Conservation (phyloP, 2,888 invertebrate species). For the Drepanosiphum platanoidis region DNA sequence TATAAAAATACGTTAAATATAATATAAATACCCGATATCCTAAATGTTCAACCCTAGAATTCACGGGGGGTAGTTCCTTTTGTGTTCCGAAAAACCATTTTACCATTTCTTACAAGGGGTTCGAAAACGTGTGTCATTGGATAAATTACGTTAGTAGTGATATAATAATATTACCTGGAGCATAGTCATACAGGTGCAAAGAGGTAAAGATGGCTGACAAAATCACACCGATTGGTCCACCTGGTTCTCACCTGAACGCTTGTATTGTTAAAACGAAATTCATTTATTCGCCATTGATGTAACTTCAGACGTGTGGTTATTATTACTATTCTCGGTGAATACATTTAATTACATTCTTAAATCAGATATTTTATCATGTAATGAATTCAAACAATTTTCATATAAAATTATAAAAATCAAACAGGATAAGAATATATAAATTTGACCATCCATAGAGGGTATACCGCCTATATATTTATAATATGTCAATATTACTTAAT, state of each 20-base stretch:
- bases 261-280: background rate
- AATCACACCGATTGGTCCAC: conserved; percentile 47
- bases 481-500: too few relatives aligned
- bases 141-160: background rate
- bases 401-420: too few relatives aligned
- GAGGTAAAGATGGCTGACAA: conserved; percentile 46
- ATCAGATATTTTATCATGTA: too few relatives aligned
- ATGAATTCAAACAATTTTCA: too few relatives aligned
- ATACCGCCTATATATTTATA: too few relatives aligned
- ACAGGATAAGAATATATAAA: too few relatives aligned
- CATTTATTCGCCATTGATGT: conserved; percentile 39
- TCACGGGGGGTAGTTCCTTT: conserved; percentile 43
- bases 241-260: conserved; percentile 19
- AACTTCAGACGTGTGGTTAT: too few relatives aligned
- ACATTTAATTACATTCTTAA: too few relatives aligned
- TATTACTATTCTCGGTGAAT: too few relatives aligned
- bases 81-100: conserved; percentile 30
- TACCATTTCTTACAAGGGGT: conserved; percentile 34
- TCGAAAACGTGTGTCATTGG: conserved; percentile 50
- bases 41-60: conserved; percentile 6
- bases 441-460: too few relatives aligned
- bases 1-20: conserved; percentile 3
- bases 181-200: conserved; percentile 31
- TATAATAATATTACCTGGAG: conserved; percentile 1
- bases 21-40: conserved; percentile 6